Percentiles rank a stretch among this genome's conserved stretches.
Evolutionary conservation across 1,140 invertebrate genomes (phyloP).

Genomic region (Caenorhabditis remanei): DNA sequence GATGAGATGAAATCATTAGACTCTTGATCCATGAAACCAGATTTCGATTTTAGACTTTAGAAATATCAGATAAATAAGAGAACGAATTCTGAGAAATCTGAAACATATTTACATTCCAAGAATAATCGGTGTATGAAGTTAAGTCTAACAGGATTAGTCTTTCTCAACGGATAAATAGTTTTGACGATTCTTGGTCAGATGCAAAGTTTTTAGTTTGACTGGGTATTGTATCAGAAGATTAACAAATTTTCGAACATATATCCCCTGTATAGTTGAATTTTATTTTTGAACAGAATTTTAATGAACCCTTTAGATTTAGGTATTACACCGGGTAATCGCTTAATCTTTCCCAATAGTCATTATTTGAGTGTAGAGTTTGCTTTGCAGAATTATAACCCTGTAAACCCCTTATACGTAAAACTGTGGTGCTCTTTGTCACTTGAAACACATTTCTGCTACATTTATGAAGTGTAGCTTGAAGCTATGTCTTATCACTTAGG

Average conservation of each 20-base stretch:
- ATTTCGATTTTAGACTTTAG: neutral
- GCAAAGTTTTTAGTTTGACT: neutral
- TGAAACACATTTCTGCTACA: neutral
- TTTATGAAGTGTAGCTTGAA: conserved; percentile 26
- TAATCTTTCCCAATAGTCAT: neutral
- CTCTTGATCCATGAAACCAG: neutral
- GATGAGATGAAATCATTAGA: neutral
- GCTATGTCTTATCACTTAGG: conserved; percentile 9
- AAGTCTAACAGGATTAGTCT: too few relatives aligned
- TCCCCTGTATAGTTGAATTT: too few relatives aligned
- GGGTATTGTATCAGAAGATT: neutral
- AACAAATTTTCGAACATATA: too few relatives aligned
- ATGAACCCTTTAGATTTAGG: too few relatives aligned
- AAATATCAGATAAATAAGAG: neutral
- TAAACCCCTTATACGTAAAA: neutral
- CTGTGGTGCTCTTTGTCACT: neutral
- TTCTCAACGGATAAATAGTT: too few relatives aligned
- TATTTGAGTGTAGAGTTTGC: neutral
- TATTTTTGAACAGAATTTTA: too few relatives aligned
- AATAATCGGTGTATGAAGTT: too few relatives aligned
- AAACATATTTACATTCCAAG: too few relatives aligned
- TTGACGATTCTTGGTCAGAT: neutral
- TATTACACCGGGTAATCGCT: too few relatives aligned
- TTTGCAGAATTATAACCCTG: neutral
- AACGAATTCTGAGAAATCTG: too few relatives aligned